Percentiles rank a stretch among this genome's conserved stretches.
These are phyloP conservation scores for Caenorhabditis becei DNA, from an alignment of 2,888 invertebrate genomes.

Conservation along the genomic window DNA sequence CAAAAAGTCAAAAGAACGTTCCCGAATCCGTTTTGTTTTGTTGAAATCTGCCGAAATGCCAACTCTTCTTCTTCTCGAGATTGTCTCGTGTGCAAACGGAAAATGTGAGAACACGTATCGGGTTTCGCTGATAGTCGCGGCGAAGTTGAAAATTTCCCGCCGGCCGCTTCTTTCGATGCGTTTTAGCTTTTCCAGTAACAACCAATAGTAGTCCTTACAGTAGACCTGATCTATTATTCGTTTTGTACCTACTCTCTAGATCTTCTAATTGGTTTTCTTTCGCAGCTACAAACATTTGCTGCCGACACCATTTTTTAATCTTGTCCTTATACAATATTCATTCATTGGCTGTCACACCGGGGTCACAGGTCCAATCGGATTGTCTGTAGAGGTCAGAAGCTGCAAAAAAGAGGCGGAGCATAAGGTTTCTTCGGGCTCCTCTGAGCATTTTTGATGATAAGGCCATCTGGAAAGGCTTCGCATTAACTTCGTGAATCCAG, in stretches of 20 bases:
- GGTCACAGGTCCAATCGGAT: not conserved
- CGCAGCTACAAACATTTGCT: not conserved
- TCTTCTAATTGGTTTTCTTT: not conserved
- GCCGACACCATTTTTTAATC: not conserved
- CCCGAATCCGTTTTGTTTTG: not conserved
- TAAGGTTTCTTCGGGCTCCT: too few species aligned
- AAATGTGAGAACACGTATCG: slow-evolving; percentile 38
- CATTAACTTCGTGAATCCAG: too few species aligned
- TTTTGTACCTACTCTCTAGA: not conserved
- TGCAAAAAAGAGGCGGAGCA: too few species aligned
- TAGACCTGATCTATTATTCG: not conserved
- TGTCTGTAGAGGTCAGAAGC: too few species aligned
- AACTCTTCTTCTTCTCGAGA: not conserved
- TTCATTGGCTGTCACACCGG: not conserved
- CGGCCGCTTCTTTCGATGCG: too few species aligned
- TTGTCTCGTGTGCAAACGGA: slow-evolving; percentile 29
- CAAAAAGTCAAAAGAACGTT: slow-evolving; percentile 5
- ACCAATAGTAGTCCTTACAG: too few species aligned
- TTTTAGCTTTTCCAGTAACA: too few species aligned
- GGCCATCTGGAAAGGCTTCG: too few species aligned
- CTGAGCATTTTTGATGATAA: too few species aligned
- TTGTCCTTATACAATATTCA: too few species aligned
- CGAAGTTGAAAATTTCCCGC: slow-evolving; percentile 31
- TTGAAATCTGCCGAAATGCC: not conserved
- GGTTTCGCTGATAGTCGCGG: slow-evolving; percentile 1